Percentiles rank a stretch among this genome's conserved stretches.
phyloP scores from a whole-genome alignment of 2,888 invertebrate genomes.

The Suillia variegata region DNA sequence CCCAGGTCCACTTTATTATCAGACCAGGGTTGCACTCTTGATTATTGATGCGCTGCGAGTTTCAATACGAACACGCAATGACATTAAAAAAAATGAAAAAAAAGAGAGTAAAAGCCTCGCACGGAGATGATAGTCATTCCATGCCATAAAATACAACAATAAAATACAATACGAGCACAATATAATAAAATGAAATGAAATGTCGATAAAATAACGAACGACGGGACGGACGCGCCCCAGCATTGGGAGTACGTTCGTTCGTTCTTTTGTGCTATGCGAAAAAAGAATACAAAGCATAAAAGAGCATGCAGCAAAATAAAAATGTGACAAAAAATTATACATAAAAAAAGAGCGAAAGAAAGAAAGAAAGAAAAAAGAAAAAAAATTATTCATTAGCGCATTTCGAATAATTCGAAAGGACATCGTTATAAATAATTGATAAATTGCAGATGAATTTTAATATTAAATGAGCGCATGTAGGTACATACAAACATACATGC shows the following conservation, averaged over 20 bases:
- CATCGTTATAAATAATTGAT: slow-evolving; percentile 58
- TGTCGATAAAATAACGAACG: not conserved
- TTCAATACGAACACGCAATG: not conserved
- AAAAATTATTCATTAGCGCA: not conserved
- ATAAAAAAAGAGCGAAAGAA: not conserved
- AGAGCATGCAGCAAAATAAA: too few species aligned
- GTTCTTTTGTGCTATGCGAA: too few species aligned
- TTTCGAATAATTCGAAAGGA: slow-evolving; percentile 25
- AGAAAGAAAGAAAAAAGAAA: not conserved
- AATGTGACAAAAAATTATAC: not conserved
- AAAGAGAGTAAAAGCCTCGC: too few species aligned
- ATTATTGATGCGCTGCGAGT: not conserved
- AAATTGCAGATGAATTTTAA: slow-evolving; percentile 59
- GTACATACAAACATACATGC: too few species aligned
- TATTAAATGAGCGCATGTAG: slow-evolving; percentile 52
- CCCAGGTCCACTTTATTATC: slow-evolving; percentile 10
- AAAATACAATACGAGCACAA: too few species aligned
- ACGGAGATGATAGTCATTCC: too few species aligned
- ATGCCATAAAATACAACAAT: too few species aligned
- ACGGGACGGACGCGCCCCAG: too few species aligned
- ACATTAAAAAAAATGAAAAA: not conserved
- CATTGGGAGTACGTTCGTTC: too few species aligned
- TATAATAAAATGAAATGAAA: too few species aligned
- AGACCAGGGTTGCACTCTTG: not conserved
- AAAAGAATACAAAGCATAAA: too few species aligned